phyloP scores from a whole-genome alignment of 2,113 vertebrate species.

The Dryoscopus gambensis region DNA sequence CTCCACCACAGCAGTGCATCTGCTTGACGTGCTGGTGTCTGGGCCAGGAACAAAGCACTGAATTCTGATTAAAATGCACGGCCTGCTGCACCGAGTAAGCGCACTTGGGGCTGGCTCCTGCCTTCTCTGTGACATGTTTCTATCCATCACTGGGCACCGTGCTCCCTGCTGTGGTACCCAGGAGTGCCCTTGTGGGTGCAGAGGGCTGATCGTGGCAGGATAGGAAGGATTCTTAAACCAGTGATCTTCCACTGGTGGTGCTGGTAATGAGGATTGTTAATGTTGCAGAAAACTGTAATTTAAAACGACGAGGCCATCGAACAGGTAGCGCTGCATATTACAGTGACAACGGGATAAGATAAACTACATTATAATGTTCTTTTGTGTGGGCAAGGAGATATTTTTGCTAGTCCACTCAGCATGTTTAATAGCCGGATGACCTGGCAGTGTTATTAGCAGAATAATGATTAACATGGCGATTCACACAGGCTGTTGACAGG shows the following conservation, averaged over 20 bases:
- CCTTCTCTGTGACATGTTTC: not conserved
- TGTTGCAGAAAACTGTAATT: conserved; percentile 50
- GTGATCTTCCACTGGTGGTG: not conserved
- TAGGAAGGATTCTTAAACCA: not conserved
- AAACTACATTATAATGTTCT: conserved; percentile 27
- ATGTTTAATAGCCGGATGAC: not conserved
- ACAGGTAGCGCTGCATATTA: conserved; percentile 28
- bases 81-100: not conserved
- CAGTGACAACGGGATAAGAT: conserved; percentile 11
- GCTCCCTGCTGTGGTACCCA: not conserved
- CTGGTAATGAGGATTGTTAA: conserved; percentile 21
- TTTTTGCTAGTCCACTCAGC: conserved; percentile 23
- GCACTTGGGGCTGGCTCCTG: not conserved
- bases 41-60: conserved; percentile 39
- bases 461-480: not conserved
- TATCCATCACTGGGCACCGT: not conserved
- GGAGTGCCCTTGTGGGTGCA: not conserved
- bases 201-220: not conserved
- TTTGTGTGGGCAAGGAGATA: not conserved
- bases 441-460: not conserved
- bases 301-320: conserved; percentile 21
- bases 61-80: conserved; percentile 7
- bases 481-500: not conserved
- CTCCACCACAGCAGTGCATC: not conserved
- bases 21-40: not conserved